Percentiles rank a stretch among this genome's conserved stretches.
Conservation (phyloP, 1,140 invertebrate genomes). For the Mylabris phalerata region DNA sequence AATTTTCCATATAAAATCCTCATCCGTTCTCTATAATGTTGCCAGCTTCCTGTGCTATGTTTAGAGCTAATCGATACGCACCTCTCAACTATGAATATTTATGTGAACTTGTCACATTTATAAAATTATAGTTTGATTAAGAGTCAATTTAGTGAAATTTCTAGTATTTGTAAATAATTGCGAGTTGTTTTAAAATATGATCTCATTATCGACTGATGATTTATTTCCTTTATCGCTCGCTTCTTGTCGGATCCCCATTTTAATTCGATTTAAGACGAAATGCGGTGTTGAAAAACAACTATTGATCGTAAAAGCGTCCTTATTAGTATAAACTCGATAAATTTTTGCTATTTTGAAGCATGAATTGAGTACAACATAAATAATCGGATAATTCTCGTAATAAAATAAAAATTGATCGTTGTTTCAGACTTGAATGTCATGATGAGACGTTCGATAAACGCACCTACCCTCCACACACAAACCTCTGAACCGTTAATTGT, state of each 20-base stretch:
- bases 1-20: too few relatives aligned
- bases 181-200: too few relatives aligned
- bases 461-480: constrained; percentile 43
- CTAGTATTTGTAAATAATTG: too few relatives aligned
- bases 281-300: too few relatives aligned
- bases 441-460: constrained; percentile 44
- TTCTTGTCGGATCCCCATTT: too few relatives aligned
- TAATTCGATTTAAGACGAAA: too few relatives aligned
- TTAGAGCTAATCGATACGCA: constrained; percentile 14
- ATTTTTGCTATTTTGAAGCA: constrained; percentile 1
- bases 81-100: constrained; percentile 10
- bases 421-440: background rate
- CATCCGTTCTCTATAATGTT: background rate
- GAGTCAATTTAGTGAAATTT: background rate
- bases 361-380: background rate
- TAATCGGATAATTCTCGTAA: too few relatives aligned
- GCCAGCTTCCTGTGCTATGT: constrained; percentile 9
- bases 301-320: too few relatives aligned
- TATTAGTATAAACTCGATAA: background rate
- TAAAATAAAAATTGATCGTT: too few relatives aligned
- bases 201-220: too few relatives aligned
- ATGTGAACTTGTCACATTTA: background rate
- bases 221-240: too few relatives aligned
- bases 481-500: constrained; percentile 67
- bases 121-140: background rate